phyloP scores from a whole-genome alignment of 2,888 invertebrate genomes.

The Euphydryas editha region DNA sequence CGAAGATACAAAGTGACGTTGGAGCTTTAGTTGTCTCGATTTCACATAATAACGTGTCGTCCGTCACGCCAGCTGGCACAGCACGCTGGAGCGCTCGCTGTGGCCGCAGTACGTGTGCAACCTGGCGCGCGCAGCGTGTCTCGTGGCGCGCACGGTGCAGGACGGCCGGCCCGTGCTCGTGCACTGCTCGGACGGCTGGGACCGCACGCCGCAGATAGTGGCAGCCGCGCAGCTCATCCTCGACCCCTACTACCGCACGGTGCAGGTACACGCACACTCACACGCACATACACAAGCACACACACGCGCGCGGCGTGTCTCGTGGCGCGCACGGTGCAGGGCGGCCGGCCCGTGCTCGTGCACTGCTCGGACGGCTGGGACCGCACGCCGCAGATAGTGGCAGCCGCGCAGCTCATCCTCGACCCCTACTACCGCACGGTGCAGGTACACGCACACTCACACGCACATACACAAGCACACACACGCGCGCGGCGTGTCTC shows the following conservation, averaged over 20 bases:
- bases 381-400: conserved; percentile 94
- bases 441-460: too few relatives aligned
- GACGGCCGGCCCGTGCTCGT: conserved; percentile 96
- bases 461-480: not conserved
- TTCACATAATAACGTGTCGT: too few relatives aligned
- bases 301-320: not conserved
- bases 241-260: conserved; percentile 97
- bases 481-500: conserved; percentile 82
- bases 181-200: conserved; percentile 99
- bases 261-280: conserved; percentile 84
- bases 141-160: conserved; percentile 91
- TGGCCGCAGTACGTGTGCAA: conserved; percentile 96
- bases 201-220: conserved; percentile 98
- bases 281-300: not conserved
- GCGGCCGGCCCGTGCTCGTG: not conserved
- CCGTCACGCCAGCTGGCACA: conserved; percentile 91
- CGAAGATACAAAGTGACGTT: too few relatives aligned
- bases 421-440: too few relatives aligned
- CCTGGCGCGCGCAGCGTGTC: conserved; percentile 90
- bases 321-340: too few relatives aligned
- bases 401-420: too few relatives aligned
- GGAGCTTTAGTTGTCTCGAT: too few relatives aligned
- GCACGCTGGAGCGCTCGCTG: conserved; percentile 93
- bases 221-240: conserved; percentile 95
- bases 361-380: conserved; percentile 73